Evolutionary conservation across 2,888 invertebrate species (phyloP).

Genomic region (Lasioglossum marginatum): DNA sequence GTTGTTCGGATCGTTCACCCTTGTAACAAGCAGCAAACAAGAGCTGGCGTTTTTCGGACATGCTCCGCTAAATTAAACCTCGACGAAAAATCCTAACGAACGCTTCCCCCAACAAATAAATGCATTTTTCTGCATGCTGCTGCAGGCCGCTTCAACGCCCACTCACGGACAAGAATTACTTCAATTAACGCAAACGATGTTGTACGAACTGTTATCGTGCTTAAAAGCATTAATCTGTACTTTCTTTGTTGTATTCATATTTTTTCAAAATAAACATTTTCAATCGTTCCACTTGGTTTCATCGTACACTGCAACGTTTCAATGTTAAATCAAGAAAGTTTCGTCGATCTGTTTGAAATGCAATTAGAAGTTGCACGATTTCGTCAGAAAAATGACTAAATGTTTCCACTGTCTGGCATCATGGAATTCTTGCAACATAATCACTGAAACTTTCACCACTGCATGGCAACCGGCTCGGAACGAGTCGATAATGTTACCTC

Average conservation of each 20-base stretch:
- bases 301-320: neutral
- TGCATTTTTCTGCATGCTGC: neutral
- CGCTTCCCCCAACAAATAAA: neutral
- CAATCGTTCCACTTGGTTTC: neutral
- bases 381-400: neutral
- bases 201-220: neutral
- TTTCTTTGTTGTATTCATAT: neutral
- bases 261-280: neutral
- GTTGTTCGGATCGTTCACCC: conserved; percentile 55
- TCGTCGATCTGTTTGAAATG: neutral
- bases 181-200: neutral
- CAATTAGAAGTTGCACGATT: neutral
- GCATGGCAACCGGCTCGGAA: neutral
- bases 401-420: neutral
- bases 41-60: neutral
- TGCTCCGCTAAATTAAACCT: neutral
- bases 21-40: conserved; percentile 45
- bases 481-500: neutral
- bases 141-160: neutral
- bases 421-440: conserved; percentile 14
- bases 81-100: neutral
- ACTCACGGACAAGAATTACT: neutral
- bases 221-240: neutral
- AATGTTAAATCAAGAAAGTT: neutral
- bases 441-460: neutral